Evolutionary conservation across 1,140 invertebrate species (phyloP).

Genomic region (Chironomus tepperi): DNA sequence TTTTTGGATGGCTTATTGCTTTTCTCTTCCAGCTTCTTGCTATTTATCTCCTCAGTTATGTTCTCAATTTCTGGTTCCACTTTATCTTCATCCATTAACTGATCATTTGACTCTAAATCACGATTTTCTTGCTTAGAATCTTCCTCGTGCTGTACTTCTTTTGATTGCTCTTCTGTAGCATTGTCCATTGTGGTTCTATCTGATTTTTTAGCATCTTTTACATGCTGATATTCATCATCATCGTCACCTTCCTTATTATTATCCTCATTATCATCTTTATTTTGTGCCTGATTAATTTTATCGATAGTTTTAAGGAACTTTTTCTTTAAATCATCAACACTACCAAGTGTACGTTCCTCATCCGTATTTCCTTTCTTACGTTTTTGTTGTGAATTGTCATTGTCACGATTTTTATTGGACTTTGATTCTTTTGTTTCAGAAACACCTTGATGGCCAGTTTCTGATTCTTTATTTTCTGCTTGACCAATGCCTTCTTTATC

Average conservation of each 20-base stretch:
- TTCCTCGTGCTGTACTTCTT: constrained; percentile 52
- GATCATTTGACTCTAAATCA: constrained; percentile 45
- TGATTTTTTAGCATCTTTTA: constrained; percentile 64
- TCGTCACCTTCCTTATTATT: constrained; percentile 42
- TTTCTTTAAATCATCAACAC: constrained; percentile 38
- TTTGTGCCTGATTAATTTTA: constrained; percentile 43
- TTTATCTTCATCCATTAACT: constrained; percentile 33
- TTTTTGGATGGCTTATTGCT: constrained; percentile 44
- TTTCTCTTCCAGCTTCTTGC: constrained; percentile 42
- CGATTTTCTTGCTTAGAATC: constrained; percentile 47
- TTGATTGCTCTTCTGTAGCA: constrained; percentile 74
- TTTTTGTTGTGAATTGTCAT: constrained; percentile 35
- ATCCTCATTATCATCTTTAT: constrained; percentile 43
- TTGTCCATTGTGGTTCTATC: constrained; percentile 55
- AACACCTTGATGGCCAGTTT: constrained; percentile 51
- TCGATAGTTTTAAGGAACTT: constrained; percentile 54
- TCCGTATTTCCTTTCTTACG: constrained; percentile 42
- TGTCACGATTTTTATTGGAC: constrained; percentile 37
- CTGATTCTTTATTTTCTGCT: constrained; percentile 49
- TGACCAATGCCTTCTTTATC: constrained; percentile 53
- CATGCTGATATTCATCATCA: constrained; percentile 74
- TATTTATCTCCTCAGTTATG: constrained; percentile 44
- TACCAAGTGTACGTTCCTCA: constrained; percentile 52
- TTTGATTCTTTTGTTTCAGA: constrained; percentile 41
- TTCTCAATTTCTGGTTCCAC: constrained; percentile 41